A percentile compares a stretch with the other conserved stretches of the same genome.
Evolutionary conservation across 2,888 invertebrate genomes (phyloP).

Genomic region (Rotaria macrura): DNA sequence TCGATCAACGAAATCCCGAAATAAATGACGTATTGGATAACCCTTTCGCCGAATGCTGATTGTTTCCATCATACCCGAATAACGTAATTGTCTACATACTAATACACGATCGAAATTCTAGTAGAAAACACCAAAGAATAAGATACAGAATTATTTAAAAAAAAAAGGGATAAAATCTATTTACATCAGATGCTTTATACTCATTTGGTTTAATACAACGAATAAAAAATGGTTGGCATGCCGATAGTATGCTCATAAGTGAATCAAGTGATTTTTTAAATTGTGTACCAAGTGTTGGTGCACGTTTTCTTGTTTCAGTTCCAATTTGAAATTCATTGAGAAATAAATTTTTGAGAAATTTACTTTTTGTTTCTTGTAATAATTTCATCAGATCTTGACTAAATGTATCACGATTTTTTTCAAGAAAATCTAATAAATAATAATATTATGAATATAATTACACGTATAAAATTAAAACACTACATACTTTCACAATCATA

Average conservation of each 20-base stretch:
- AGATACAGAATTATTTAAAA: no score
- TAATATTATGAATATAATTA: no score
- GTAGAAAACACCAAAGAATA: no score
- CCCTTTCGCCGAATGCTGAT: conserved; percentile 91
- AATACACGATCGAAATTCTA: conserved; percentile 88
- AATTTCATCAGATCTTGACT: conserved; percentile 77
- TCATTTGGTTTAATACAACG: conserved; percentile 98
- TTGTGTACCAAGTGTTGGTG: conserved; percentile 74
- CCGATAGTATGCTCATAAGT: conserved; percentile 82
- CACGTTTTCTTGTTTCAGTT: conserved; percentile 46
- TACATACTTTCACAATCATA: conserved; percentile 24
- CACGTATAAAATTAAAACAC: not conserved
- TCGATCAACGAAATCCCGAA: conserved; percentile 86
- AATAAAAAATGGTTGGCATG: conserved; percentile 95
- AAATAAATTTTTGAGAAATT: conserved; percentile 32
- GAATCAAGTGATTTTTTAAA: conserved; percentile 90
- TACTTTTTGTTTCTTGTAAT: conserved; percentile 27
- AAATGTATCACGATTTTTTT: conserved; percentile 95
- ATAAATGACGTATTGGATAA: conserved; percentile 91
- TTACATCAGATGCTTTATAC: conserved; percentile 68
- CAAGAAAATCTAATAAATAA: conserved; percentile 67
- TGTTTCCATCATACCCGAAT: conserved; percentile 99
- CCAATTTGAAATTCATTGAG: conserved; percentile 35
- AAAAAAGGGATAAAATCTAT: not conserved
- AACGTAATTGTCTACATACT: conserved; percentile 86